These are phyloP conservation scores for Junco hyemalis DNA, from an alignment of 2,113 vertebrate species.

Conservation along the genomic window DNA sequence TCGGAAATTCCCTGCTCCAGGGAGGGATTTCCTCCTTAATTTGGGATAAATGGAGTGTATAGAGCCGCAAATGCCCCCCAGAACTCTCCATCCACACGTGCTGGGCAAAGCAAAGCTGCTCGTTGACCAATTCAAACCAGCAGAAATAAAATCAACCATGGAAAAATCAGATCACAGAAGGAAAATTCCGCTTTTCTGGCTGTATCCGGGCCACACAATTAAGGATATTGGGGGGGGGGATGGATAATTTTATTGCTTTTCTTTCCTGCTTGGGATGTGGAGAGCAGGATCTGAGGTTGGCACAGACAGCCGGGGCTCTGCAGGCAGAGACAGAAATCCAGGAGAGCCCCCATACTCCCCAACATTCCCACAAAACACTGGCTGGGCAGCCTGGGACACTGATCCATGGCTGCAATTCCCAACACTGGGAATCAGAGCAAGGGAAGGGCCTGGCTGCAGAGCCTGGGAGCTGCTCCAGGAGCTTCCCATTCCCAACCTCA, in stretches of 20 bases:
- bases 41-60: fast-evolving
- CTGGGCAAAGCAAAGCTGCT: background rate
- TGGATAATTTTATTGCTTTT: background rate
- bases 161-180: background rate
- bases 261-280: background rate
- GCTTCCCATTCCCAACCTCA: background rate
- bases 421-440: background rate
- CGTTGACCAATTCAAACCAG: background rate
- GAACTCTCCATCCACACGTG: background rate
- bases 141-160: background rate
- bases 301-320: background rate
- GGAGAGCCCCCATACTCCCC: background rate
- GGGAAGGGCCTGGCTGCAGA: background rate
- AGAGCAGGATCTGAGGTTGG: background rate
- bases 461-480: background rate
- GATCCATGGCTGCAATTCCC: background rate
- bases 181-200: background rate
- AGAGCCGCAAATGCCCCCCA: background rate
- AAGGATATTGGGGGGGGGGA: background rate
- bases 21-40: background rate
- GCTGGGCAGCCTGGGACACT: fast-evolving
- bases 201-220: background rate
- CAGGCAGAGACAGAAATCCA: background rate
- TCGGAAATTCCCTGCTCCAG: fast-evolving
- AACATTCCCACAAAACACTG: fast-evolving